These are phyloP conservation scores for Phallusia fumigata DNA, from an alignment of 23 tunicate genomes.

Conservation along the genomic window DNA sequence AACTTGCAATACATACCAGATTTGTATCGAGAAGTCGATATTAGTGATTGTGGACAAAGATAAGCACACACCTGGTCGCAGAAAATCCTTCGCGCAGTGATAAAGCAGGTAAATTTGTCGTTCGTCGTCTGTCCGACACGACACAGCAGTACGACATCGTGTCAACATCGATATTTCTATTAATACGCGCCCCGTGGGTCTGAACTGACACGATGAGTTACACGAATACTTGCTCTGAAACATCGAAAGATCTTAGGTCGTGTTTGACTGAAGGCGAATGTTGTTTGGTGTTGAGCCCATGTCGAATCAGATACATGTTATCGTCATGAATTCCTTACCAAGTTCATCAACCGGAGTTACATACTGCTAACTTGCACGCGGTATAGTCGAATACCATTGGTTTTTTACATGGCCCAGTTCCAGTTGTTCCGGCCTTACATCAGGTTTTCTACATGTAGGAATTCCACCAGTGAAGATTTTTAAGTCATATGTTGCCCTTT, in stretches of 20 bases:
- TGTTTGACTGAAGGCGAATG: not conserved
- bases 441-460: no score
- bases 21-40: no score
- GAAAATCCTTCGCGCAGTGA: not conserved
- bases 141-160: not conserved
- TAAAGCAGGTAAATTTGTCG: conserved; percentile 4
- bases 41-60: not conserved
- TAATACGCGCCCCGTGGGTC: conserved; percentile 13
- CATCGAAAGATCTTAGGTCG: not conserved
- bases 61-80: not conserved
- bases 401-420: no score
- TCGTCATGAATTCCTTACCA: conserved; percentile 6
- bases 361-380: no score
- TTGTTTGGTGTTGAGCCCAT: conserved; percentile 9
- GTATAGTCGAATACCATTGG: no score
- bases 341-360: conserved; percentile 5
- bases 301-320: not conserved
- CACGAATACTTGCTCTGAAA: not conserved
- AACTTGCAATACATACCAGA: no score
- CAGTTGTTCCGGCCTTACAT: no score
- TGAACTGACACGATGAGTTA: not conserved
- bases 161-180: not conserved
- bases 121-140: not conserved
- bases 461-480: no score
- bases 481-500: no score